Evolutionary conservation across 1,140 invertebrate species (phyloP), one percentile per base, ranked within the genome.

Genomic region (Fopius arisanus): DNA sequence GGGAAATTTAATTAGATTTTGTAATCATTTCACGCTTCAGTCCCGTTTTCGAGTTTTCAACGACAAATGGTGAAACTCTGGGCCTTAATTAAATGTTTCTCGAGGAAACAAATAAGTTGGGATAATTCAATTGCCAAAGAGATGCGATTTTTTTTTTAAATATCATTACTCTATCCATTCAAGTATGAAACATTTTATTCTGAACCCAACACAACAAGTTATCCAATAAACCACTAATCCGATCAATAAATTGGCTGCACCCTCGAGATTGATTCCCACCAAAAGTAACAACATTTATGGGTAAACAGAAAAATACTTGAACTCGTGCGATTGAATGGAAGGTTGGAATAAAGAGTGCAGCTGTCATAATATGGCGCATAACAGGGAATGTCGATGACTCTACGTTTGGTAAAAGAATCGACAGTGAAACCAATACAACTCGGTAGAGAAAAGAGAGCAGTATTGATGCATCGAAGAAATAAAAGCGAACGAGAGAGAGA

Each of bases 391-490:
- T 37, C 65, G 40, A 43, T 72, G 70, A n/a, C 19, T 62, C 33
- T 28, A 23, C 62, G 66, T 67, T 41, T n/a, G 66, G 37, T 16
- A 41, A 23, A 77, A 75, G 77, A 74, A 76, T n/a, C 74, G 72
- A 65, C 72, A 41, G 48, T 78, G 73, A 48, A 76, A 76, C 74
- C 78, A 78, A 79, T n/a, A n/a, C n/a, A n/a, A 77, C 72, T 59
- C 59, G 63, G 75, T n/a, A 65, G 75, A 67, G 79, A 78, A 79
- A 80, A 80, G 76, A 63, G 62, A 54, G 73, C 71, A 29, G 51
- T 29, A 2, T 48, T n/a, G n/a, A 33, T 63, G 65, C n/a, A 69
- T 74, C 77, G 76, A 74, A 70, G 75, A 75, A 67, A 65, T 69
- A 62, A 14, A 33, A 75, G 37, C 29, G 71, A 54, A 68, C 23